Evolutionary conservation across 2,797 vertebrate species (phyloP).

Genomic region (Nyctibius grandis): DNA sequence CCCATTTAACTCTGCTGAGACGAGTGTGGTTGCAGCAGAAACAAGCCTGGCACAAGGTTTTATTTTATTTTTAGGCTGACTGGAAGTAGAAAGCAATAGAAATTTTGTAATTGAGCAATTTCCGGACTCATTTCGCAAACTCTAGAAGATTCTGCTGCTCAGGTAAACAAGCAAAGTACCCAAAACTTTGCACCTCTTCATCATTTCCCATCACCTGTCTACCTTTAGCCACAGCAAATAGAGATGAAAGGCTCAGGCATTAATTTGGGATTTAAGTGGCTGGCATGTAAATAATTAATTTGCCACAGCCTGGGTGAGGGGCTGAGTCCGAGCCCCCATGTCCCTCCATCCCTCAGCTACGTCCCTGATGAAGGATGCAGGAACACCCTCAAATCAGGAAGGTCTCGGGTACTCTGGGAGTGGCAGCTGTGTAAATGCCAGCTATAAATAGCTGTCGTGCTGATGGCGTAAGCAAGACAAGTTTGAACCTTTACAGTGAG

Average conservation of each 20-base stretch:
- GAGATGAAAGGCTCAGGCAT: background rate
- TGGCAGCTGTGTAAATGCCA: background rate
- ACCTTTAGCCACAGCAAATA: background rate
- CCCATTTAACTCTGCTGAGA: background rate
- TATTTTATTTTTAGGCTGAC: slow-evolving; percentile 39
- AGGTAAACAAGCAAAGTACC: background rate
- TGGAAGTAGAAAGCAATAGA: slow-evolving; percentile 30
- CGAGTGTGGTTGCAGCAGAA: background rate
- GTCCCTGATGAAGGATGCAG: background rate
- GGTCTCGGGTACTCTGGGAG: background rate
- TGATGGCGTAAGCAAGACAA: background rate
- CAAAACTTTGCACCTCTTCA: background rate
- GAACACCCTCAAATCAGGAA: background rate
- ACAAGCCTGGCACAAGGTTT: background rate
- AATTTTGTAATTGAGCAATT: slow-evolving; percentile 6
- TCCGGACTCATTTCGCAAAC: background rate
- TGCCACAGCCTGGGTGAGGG: background rate
- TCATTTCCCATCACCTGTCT: background rate
- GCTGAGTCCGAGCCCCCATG: rapidly evolving
- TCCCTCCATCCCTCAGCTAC: background rate
- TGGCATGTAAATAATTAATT: background rate
- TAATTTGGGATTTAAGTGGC: background rate
- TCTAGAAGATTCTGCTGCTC: background rate
- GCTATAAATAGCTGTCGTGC: background rate
- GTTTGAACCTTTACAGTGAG: background rate